Percentiles rank a stretch among this genome's conserved stretches.
These are phyloP conservation scores for Ivindomyrus marchei DNA, from an alignment of 2,113 vertebrate species.

Conservation along the genomic window DNA sequence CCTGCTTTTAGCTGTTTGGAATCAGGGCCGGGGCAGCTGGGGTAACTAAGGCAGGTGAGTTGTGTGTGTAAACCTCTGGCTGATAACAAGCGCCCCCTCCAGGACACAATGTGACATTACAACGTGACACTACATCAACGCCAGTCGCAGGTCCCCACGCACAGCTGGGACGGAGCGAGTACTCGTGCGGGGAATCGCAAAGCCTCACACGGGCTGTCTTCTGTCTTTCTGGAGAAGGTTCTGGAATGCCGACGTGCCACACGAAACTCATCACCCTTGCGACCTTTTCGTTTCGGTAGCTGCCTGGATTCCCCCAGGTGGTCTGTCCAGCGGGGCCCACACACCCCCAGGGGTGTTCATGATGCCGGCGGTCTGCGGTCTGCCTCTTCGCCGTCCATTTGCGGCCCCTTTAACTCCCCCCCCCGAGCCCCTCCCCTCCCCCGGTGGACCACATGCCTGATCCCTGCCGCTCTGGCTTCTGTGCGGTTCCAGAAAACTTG, in stretches of 20 bases:
- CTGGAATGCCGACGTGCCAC: not conserved
- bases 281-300: not conserved
- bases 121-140: not conserved
- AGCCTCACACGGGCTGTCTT: not conserved
- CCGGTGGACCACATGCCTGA: not conserved
- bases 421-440: not conserved
- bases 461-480: not conserved
- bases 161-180: not conserved
- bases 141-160: not conserved
- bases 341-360: not conserved
- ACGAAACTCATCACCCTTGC: not conserved
- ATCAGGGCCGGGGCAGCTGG: not conserved
- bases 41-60: not conserved
- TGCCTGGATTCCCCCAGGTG: not conserved
- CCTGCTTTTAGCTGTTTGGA: too few species aligned
- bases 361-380: not conserved
- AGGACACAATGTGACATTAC: not conserved
- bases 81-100: not conserved
- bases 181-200: not conserved
- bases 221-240: not conserved
- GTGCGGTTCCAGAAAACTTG: not conserved
- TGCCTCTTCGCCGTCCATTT: not conserved
- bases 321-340: not conserved
- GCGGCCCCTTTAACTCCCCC: not conserved
- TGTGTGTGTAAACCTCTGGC: not conserved